These are phyloP conservation scores for Sebastes steindachneri DNA, from an alignment of 2,797 vertebrate genomes.

Conservation along the genomic window DNA sequence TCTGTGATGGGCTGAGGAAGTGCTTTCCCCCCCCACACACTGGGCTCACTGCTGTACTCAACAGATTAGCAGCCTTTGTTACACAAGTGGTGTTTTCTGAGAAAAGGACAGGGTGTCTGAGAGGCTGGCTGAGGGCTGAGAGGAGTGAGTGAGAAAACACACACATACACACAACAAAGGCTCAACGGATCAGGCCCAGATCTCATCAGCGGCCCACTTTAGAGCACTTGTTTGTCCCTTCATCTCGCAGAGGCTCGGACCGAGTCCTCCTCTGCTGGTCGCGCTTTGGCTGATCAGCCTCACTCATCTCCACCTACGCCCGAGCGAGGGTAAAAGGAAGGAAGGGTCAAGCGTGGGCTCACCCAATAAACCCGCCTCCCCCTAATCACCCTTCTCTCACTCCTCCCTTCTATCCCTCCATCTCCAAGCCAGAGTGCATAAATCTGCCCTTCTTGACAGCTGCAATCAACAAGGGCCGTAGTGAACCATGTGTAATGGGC, in stretches of 20 bases:
- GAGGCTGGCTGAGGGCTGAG: conserved; percentile 58
- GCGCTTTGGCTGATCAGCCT: conserved; percentile 14
- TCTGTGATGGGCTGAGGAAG: conserved; percentile 69
- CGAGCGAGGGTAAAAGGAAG: conserved; percentile 3
- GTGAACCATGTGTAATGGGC: conserved; percentile 82
- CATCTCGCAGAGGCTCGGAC: conserved; percentile 31
- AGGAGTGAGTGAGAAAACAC: conserved; percentile 21
- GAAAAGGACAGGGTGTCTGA: conserved; percentile 66
- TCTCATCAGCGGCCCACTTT: conserved; percentile 56
- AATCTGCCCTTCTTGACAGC: conserved; percentile 79
- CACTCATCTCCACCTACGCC: conserved; percentile 44
- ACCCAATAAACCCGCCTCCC: conserved; percentile 62
- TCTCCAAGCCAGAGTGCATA: conserved; percentile 67
- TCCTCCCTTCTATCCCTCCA: conserved; percentile 33
- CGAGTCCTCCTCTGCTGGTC: not conserved
- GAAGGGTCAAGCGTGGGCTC: conserved; percentile 63
- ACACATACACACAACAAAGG: conserved; percentile 22
- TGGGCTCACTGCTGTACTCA: conserved; percentile 71
- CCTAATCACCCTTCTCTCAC: conserved; percentile 52
- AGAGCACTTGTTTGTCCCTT: conserved; percentile 24
- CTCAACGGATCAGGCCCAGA: conserved; percentile 55
- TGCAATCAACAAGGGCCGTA: conserved; percentile 83
- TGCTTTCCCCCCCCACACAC: conserved; percentile 32
- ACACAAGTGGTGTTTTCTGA: conserved; percentile 75
- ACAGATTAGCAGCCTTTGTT: conserved; percentile 78